Percentiles rank a stretch among this genome's conserved stretches.
These are phyloP conservation scores for Sebastes alutus DNA, from an alignment of 2,797 vertebrate species.

Conservation along the genomic window DNA sequence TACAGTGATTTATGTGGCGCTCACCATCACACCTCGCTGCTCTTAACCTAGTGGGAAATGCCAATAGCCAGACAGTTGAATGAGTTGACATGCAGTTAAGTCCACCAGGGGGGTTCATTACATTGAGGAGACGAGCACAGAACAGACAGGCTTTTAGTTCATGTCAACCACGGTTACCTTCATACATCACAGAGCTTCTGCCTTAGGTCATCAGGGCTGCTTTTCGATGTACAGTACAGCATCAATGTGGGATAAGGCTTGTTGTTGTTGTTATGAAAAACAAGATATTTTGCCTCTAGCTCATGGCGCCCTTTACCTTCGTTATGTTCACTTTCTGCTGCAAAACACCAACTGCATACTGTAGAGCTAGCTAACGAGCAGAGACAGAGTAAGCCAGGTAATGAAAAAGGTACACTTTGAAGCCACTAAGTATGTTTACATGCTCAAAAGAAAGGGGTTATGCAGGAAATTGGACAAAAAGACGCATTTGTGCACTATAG, in stretches of 20 bases:
- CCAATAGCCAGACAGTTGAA: slow-evolving; percentile 24
- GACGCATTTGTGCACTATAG: background rate
- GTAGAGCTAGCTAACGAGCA: background rate
- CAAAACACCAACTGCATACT: background rate
- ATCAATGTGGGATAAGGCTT: background rate
- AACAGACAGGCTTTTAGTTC: slow-evolving; percentile 29
- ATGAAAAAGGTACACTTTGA: background rate
- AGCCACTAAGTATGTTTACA: background rate
- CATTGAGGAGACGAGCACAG: background rate
- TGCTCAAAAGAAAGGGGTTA: background rate
- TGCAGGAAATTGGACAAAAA: background rate
- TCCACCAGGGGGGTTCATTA: slow-evolving; percentile 27
- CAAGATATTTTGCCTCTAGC: background rate
- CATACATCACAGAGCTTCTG: background rate
- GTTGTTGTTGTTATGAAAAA: background rate
- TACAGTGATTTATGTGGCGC: slow-evolving; percentile 26
- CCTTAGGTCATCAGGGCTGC: background rate
- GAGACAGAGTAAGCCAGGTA: background rate
- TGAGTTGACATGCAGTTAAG: slow-evolving; percentile 36
- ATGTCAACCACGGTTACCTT: background rate
- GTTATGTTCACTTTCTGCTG: background rate
- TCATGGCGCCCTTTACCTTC: background rate
- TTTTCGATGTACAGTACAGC: background rate
- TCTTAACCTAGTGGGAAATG: slow-evolving; percentile 16
- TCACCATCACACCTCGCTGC: slow-evolving; percentile 11